Base-by-base conservation (phyloP, 2,797 vertebrate species). In the Hyperoplus lanceolatus region DNA sequence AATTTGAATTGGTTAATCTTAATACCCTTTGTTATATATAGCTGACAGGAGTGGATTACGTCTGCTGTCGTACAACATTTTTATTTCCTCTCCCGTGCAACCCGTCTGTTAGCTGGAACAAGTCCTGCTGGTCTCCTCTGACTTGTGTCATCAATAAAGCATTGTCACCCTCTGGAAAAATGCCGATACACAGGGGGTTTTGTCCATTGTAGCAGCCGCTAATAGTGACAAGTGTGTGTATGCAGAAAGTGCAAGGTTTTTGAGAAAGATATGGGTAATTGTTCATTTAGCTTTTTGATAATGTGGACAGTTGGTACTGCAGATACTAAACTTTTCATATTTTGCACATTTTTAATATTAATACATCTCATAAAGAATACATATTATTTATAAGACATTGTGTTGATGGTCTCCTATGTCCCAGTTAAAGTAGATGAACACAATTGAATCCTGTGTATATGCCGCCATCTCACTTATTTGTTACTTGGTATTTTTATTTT, bases 1-100 rank as follows among this genome's bases (percentile, higher is more conserved):
- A 42, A 83, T 81, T 74, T 85, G 79, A 85, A 71, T 75, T 79
- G 71, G 74, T 80, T 87, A 86, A 91, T 90, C 76, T 62, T 83
- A 80, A 79, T 60, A 51, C 42, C 48, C 70, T 78, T 73, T 68
- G 72, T 82, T 84, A 81, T 77, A 29, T 29, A 29, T 75, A 70
- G 69, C 88, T 81, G 83, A 77, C 85, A 84, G 65, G 38, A 82
- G 67, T 74, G 73, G 80, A 76, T 82, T 86, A 43, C 77, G 41
- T 41, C 55, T 58, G 59, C 80, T 57, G 39, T 77, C 70, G 18
- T 18, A 38, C 54, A 38, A 39, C 55, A 57, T 66, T 80, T 70
- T 42, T 63, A 53, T 74, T 73, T 64, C 64, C 48, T 69, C 74
- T 82, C 43, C 68, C 74, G 51, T 51, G 46, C n/a, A 29, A 29